phyloP scores from a whole-genome alignment of 2,113 vertebrate species.

The Malurus alboscapulatus region DNA sequence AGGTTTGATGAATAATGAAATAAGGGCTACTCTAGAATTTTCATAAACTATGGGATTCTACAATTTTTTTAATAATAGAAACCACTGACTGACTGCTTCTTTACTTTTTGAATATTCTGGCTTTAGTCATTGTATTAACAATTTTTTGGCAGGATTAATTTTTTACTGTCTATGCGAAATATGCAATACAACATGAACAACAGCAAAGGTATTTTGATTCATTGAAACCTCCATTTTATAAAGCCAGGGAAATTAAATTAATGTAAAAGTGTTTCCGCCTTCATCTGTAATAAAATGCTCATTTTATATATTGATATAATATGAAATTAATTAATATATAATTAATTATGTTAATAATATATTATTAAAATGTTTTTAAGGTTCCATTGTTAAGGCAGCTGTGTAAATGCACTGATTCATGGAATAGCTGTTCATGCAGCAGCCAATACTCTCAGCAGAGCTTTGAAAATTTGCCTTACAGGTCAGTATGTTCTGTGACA shows the following conservation, averaged over 20 bases:
- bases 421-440: not conserved
- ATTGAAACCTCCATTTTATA: not conserved
- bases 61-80: not conserved
- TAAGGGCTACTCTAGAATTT: not conserved
- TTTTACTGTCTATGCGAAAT: not conserved
- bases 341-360: too few species aligned
- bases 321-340: too few species aligned
- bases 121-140: not conserved
- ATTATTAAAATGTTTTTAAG: not conserved
- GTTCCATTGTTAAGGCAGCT: not conserved
- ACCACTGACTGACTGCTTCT: not conserved
- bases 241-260: not conserved
- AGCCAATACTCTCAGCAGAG: not conserved
- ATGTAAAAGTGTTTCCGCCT: not conserved
- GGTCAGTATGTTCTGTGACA: not conserved
- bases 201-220: not conserved
- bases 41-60: not conserved
- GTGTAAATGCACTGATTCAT: not conserved
- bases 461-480: not conserved
- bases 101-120: not conserved
- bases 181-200: not conserved
- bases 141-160: not conserved
- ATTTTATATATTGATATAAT: too few species aligned
- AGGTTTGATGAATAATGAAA: not conserved
- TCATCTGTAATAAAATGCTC: not conserved